Evolutionary conservation across 1,140 invertebrate species (phyloP), one percentile per base, ranked within the genome.

Genomic region (Wiebesia pumilae): DNA sequence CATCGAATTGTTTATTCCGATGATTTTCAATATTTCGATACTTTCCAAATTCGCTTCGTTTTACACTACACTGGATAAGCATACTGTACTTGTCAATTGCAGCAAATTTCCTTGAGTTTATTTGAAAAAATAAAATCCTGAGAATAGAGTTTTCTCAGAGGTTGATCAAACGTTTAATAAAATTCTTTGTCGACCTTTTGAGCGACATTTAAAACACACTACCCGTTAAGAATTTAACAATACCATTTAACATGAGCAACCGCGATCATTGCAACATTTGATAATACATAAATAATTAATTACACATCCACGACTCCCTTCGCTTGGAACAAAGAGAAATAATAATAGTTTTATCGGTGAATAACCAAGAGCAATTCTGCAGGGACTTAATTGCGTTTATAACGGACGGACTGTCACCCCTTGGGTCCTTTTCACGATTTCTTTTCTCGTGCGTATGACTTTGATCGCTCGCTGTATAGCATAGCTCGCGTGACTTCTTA

Each of bases 401-500:
- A 81, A 40, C 43, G 24, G 35, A 67, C 51, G 33, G 27, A 67
- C 35, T 40, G 33, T 12, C 40, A 58, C 58, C 40, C 51, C 33
- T 35, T 2, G 83, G 38, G 27, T 69, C 62, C 75, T 78, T 84
- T 84, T 62, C 67, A 71, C 78, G 40, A 80, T 80, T 80, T n/a
- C n/a, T n/a, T n/a, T 80, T 80, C 84, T 80, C 84, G 54, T 84
- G 75, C 75, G 30, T 69, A 43, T 35, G 43, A 51, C 33, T 84
- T 77, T 62, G 35, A 84, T 84, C 83, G 67, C 21, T 4, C 35
- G 9, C 1, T 35, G 35, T 75, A 51, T 30, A 71, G 24, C 65
- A 24, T 75, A 69, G 82, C 62, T 90, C 89, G 90, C 90, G 90
- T 90, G 90, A 90, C 90, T 73, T 62, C 73, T 78, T 16, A 65